Evolutionary conservation across 2,888 invertebrate genomes (phyloP).

Genomic region (Caenorhabditis sp.): DNA sequence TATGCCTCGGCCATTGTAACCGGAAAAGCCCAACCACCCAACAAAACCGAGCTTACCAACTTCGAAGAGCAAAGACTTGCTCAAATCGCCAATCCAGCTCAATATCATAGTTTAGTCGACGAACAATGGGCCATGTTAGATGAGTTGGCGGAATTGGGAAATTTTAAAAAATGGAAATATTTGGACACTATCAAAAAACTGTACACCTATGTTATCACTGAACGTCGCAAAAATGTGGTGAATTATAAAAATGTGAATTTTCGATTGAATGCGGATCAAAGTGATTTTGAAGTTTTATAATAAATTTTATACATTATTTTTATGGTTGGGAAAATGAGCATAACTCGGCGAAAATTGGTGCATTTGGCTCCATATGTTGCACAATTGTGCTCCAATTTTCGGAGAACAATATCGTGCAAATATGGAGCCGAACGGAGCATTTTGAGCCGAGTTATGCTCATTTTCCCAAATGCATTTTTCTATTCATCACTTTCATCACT

Average conservation of each 20-base stretch:
- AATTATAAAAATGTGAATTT: conserved; percentile 45
- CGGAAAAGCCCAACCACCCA: conserved; percentile 25
- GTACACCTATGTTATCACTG: conserved; percentile 32
- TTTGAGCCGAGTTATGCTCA: too few species aligned
- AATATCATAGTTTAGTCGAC: conserved; percentile 47
- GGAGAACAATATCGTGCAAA: too few species aligned
- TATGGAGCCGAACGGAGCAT: too few species aligned
- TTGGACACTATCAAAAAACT: conserved; percentile 43
- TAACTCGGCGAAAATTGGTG: too few species aligned
- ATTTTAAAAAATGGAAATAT: conserved; percentile 31
- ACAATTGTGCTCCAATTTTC: too few species aligned
- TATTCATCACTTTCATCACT: conserved; percentile 12
- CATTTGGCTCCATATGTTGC: too few species aligned
- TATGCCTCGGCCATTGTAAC: conserved; percentile 42
- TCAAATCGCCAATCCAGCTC: conserved; percentile 10
- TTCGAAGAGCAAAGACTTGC: conserved; percentile 17
- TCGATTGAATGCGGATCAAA: not conserved
- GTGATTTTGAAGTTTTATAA: not conserved
- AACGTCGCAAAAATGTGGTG: conserved; percentile 31
- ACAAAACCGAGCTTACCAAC: conserved; percentile 8
- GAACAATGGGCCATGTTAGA: conserved; percentile 59
- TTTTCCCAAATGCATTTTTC: too few species aligned
- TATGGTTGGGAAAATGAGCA: too few species aligned
- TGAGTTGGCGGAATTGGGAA: conserved; percentile 43
- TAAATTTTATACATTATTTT: too few species aligned